Conservation (phyloP, 2,888 invertebrate species). For the Arge pagana region DNA sequence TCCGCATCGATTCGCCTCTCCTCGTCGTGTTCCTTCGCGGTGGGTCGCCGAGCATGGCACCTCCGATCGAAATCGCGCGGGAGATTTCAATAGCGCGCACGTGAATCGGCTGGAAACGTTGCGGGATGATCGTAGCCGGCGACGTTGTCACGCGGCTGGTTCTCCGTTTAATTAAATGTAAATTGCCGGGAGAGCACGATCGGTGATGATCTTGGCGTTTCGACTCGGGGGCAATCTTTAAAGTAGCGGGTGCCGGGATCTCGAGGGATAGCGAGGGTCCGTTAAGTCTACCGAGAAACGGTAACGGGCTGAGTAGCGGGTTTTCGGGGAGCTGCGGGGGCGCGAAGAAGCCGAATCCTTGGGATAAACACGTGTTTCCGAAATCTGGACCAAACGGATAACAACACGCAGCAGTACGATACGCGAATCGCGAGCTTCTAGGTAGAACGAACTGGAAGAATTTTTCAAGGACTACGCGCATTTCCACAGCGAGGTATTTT, state of each 20-base stretch:
- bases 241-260: constrained; percentile 12
- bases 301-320: background rate
- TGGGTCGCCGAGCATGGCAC: constrained; percentile 4
- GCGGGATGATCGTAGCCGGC: constrained; percentile 4
- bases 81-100: constrained; percentile 15
- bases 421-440: too few species aligned
- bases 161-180: constrained; percentile 58
- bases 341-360: constrained; percentile 5
- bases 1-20: constrained; percentile 21
- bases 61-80: constrained; percentile 10
- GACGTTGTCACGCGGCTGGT: constrained; percentile 32
- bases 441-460: too few species aligned
- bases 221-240: constrained; percentile 18
- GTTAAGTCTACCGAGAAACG: background rate
- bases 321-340: background rate
- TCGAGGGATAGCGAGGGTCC: constrained; percentile 6
- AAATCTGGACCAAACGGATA: too few species aligned
- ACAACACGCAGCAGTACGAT: too few species aligned
- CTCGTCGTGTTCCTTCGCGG: constrained; percentile 5
- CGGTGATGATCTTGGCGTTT: constrained; percentile 18
- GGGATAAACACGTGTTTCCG: constrained; percentile 16
- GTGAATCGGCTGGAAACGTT: constrained; percentile 12
- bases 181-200: constrained; percentile 56
- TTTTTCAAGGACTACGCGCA: too few species aligned
- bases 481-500: too few species aligned